Base-by-base conservation (phyloP, 2,113 vertebrate genomes). In the Eonycteris spelaea region DNA sequence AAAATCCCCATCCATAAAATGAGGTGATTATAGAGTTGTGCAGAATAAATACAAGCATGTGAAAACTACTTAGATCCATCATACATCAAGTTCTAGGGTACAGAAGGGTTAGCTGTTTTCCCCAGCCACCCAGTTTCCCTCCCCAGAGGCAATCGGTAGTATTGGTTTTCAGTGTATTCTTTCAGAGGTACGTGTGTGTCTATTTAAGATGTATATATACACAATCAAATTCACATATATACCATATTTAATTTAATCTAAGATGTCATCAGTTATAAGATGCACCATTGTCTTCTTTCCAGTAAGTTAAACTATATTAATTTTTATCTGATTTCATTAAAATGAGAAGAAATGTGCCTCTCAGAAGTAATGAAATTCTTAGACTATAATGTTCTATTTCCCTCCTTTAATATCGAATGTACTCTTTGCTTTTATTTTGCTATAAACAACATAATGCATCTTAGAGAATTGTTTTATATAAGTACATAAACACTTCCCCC, bases 281-380 rank as follows among this genome's bases (percentile, higher is more conserved):
- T 82, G 7, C 8, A 55, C 48, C 19, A 35, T 53, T 75, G 3
- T 92, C 68, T 73, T 87, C 21, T 24, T 68, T 74, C 57, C 68
- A 67, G 4, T 84, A 80, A 67, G 33, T 77, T 86, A 85, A 79
- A 77, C 7, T 61, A 45, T 63, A 24, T 86, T 85, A 24, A 83
- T 90, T 63, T 38, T 95, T 88, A 77, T 78, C 83, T 86, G 15
- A 68, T 74, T 71, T 85, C 61, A 70, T 83, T 97, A 83, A 93
- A 88, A 70, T 38, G 43, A 70, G 40, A 77, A 94, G 21, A 85
- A 90, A 68, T 43, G 3, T 51, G 63, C 18, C 74, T 97, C 26
- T 40, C 90, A 57, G 40, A 94, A 90, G 48, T 87, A 93, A 93
- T 88, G 40, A 70, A 89, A 86, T 86, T 73, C 55, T 95, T 86